Percentiles rank a stretch among this genome's conserved stretches.
These are phyloP conservation scores for Drosophila parabipectinata DNA, from an alignment of 1,140 invertebrate species.

Conservation along the genomic window DNA sequence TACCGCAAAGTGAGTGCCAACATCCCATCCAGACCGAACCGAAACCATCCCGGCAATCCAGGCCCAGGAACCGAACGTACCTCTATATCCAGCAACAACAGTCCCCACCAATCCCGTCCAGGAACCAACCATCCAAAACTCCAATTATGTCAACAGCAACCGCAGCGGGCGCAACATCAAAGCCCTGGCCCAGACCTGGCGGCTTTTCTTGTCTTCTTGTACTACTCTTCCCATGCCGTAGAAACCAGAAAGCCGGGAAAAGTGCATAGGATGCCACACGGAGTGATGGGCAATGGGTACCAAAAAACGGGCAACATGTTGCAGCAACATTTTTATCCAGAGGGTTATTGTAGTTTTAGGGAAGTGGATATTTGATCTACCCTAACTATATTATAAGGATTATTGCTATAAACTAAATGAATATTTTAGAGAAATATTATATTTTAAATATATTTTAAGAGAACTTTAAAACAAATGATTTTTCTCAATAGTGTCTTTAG, in stretches of 20 bases:
- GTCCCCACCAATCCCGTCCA: constrained; percentile 27
- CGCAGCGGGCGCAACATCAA: constrained; percentile 73
- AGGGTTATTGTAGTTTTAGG: not conserved
- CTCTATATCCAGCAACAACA: constrained; percentile 24
- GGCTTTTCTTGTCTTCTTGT: constrained; percentile 21
- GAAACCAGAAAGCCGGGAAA: constrained; percentile 19
- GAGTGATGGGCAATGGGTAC: not conserved
- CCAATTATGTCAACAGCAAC: constrained; percentile 82
- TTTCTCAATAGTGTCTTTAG: no score
- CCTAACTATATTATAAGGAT: not conserved
- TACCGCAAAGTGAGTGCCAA: constrained; percentile 75
- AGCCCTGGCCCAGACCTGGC: constrained; percentile 46
- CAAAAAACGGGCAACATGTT: constrained; percentile 31
- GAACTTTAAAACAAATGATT: no score
- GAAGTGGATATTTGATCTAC: not conserved
- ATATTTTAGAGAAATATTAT: no score
- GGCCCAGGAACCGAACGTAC: not conserved
- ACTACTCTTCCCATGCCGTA: not conserved
- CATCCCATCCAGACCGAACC: constrained; percentile 10
- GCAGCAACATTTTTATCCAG: constrained; percentile 24
- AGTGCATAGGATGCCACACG: constrained; percentile 40
- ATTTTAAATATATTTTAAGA: no score
- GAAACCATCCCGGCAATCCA: constrained; percentile 5
- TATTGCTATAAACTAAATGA: no score
- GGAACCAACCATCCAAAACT: constrained; percentile 65